Evolutionary conservation across 2,113 vertebrate species (phyloP), one percentile per base, ranked within the genome.

Genomic region (Epinephelus moara): DNA sequence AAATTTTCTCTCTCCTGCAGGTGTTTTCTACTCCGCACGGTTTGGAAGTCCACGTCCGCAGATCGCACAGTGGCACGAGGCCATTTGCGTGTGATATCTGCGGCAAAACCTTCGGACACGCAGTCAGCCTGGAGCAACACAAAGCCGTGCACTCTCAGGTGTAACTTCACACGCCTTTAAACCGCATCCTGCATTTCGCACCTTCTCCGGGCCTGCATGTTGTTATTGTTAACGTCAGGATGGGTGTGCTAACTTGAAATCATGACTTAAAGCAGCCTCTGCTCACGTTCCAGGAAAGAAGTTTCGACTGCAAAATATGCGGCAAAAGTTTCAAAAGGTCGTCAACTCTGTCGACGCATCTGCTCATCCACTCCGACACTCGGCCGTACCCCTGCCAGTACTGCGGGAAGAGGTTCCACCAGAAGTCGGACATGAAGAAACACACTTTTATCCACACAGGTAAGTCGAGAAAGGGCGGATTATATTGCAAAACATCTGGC

Each of bases 391-490:
- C 98, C 0, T 99, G 98, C 82, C 98, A 99, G 95, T 99, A 96
- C 95, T 99, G 98, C 72, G 98, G 98, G 75, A 99, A 99, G 91
- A 95, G 98, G 81, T 99, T 99, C 89, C 98, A 99, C 85, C 98
- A 99, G 96, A 99, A 99, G 91, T 99, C 98, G 4, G 98, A 99
- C 91, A 99, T 99, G 98, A 99, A 99, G 94, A 99, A 99, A 57
- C 98, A 99, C 94, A 99, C 98, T 14, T 99, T 99, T 87, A 99
- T 99, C 89, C 98, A 99, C 94, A 99, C 98, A 90, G 98, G 98
- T 95, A 67, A 88, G 88, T 37, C 52, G 1, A 56, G 27, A 25
- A 80, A 49, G 25, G 10, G n/a, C 27, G 5, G 61, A n/a, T 1
- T 13, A 3, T 0, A 4, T 42, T 23, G 6, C 14, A 27, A 40